Base-by-base conservation (phyloP, 2,888 invertebrate genomes). In the Dynastes grantii region DNA sequence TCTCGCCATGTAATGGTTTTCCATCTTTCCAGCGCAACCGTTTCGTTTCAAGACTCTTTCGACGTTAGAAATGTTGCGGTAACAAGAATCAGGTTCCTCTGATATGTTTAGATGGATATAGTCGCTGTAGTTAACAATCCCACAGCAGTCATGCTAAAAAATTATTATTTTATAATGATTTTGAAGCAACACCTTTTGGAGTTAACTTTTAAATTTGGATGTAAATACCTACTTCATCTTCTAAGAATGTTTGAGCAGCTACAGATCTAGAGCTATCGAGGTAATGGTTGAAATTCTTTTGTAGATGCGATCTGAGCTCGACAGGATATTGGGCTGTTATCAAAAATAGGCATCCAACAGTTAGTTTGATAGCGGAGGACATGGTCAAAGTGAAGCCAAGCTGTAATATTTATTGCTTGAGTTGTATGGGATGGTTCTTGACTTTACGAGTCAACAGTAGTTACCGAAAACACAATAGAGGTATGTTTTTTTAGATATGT, bases 81-180 rank as follows among this genome's bases (percentile, higher is more conserved):
- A 49, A 49, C 61, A 71, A 16, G 45, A 78, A 9, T 32, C 64
- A 9, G 51, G 71, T 37, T 73, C 64, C 8, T 64, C 49, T 16
- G 32, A 63, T 63, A 71, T 71, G 22, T 63, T 68, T 22, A 77
- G 53, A 73, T 73, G 53, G 64, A 53, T 9, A 37, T 78, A 78
- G 27, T 78, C 78, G 29, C 73, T 78, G 37, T 71, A 78, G 27
- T 78, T 78, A 29, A 71, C 64, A 37, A 78, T 64, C 6, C 78
- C 78, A 55, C 78, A 78, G 22, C 78, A 78, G 53, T 73, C 64
- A 53, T 78, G 71, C 78, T 78, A 27, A 65, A 78, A 78, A 45
- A 22, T 45, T 67, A 58, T 8, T 2, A 45, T 11, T 8, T 45
- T 45, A 22, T 6, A n/a, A 3, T 55, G 3, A 1, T 5, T 32